These are phyloP conservation scores for Naja naja DNA, from an alignment of 2,113 vertebrate genomes.

Conservation along the genomic window DNA sequence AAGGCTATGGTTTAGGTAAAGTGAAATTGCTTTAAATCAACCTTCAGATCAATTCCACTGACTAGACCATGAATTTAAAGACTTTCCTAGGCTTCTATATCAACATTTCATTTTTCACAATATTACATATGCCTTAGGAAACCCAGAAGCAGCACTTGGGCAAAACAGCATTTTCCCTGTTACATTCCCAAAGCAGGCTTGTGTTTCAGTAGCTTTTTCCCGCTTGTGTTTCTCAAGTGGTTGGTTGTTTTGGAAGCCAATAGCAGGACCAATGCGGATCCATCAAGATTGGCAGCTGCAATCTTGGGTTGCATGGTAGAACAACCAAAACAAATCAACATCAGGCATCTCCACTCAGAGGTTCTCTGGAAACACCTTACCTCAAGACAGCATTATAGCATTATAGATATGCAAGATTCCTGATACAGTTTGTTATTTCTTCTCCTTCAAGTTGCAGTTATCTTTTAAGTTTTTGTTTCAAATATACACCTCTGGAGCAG, in stretches of 20 bases:
- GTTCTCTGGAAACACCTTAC: background rate
- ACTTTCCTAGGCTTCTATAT: slow-evolving; percentile 10
- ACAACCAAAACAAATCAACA: background rate
- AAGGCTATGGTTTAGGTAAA: background rate
- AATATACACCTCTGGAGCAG: background rate
- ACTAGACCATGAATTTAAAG: background rate
- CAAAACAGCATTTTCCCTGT: background rate
- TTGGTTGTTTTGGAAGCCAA: background rate
- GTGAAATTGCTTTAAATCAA: background rate
- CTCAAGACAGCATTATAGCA: background rate
- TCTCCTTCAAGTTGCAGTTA: background rate
- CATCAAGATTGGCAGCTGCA: background rate
- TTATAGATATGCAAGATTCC: background rate
- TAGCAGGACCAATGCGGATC: background rate
- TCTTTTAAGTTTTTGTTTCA: background rate
- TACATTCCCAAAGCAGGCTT: background rate
- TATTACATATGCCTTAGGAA: background rate
- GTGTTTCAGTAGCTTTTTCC: background rate
- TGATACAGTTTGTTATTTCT: background rate
- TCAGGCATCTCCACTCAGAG: background rate
- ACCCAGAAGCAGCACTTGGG: background rate
- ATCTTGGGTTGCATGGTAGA: background rate
- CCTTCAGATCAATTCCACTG: background rate
- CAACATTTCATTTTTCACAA: background rate
- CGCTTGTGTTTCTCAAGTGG: background rate